A percentile compares a stretch with the other conserved stretches of the same genome.
Conservation (phyloP, 2,888 invertebrate species). For the Chironomus tentans region DNA sequence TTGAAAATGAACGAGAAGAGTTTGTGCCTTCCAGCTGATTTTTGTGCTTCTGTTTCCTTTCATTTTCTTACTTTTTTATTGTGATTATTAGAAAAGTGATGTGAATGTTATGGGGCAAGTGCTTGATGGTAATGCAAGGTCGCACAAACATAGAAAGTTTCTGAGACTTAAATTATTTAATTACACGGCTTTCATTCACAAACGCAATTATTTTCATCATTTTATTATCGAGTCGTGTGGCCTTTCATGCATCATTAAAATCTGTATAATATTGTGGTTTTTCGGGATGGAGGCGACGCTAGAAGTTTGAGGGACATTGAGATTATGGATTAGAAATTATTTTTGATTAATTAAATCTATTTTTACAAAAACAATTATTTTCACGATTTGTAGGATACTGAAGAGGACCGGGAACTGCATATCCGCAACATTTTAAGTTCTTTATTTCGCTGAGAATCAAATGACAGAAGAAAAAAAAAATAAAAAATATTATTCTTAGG, state of each 20-base stretch:
- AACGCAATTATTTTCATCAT: neutral
- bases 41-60: neutral
- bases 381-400: too few relatives aligned
- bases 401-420: too few relatives aligned
- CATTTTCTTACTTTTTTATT: neutral
- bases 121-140: neutral
- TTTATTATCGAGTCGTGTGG: neutral
- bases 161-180: neutral
- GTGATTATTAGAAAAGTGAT: neutral
- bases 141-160: neutral
- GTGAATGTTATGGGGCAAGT: neutral
- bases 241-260: neutral
- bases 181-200: neutral
- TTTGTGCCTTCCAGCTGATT: conserved; percentile 3
- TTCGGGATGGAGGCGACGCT: too few relatives aligned
- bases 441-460: too few relatives aligned
- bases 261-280: too few relatives aligned
- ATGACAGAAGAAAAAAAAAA: too few relatives aligned
- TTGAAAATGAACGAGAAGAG: neutral
- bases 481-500: too few relatives aligned
- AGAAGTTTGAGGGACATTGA: too few relatives aligned
- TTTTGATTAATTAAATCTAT: too few relatives aligned
- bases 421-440: too few relatives aligned
- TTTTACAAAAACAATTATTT: too few relatives aligned
- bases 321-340: too few relatives aligned